Evolutionary conservation across 2,113 vertebrate genomes (phyloP), one percentile per base, ranked within the genome.

Genomic region (Oxyruncus cristatus): DNA sequence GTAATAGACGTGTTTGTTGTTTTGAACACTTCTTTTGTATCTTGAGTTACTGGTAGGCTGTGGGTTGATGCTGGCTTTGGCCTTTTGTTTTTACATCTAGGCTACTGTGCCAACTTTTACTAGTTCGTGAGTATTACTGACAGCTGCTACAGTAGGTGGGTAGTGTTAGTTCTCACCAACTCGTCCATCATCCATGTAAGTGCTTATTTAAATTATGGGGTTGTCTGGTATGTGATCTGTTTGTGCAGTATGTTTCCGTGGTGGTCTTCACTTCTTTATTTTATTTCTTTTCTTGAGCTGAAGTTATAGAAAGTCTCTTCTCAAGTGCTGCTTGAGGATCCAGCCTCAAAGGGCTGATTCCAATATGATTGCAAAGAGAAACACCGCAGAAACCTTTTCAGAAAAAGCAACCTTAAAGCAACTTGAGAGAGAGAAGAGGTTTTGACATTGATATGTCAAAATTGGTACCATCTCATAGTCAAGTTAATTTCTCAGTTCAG

Each of bases 141-240:
- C 50, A 80, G 75, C 88, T 95, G 78, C 82, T 80, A 7, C 67
- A 83, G 79, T 88, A 56, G 1, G 79, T 95, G 76, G 88, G 88
- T 55, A 67, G 86, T 71, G 91, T 70, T 81, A 81, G 33, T 85
- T 94, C 79, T 96, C 78, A 85, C 85, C 90, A 94, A 17, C 56
- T 28, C 12, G 6, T 77, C 90, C 63, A 27, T 44, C 53, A 52
- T 67, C 71, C 78, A 8, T 77, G 19, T 19, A 42, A 84, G 46
- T 77, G 42, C 50, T 58, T 86, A 35, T 58, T 78, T 74, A 46
- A 66, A 4, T 82, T 56, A 22, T 28, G 35, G 4, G 88, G 68
- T 55, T 84, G 75, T 93, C 49, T 66, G 33, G 37, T 46, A 53
- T 0, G 5, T 6, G n/a, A 24, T 62, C 16, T 49, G 13, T 55